Evolutionary conservation across 2,113 vertebrate genomes (phyloP), one percentile per base, ranked within the genome.

Genomic region (Perca flavescens): DNA sequence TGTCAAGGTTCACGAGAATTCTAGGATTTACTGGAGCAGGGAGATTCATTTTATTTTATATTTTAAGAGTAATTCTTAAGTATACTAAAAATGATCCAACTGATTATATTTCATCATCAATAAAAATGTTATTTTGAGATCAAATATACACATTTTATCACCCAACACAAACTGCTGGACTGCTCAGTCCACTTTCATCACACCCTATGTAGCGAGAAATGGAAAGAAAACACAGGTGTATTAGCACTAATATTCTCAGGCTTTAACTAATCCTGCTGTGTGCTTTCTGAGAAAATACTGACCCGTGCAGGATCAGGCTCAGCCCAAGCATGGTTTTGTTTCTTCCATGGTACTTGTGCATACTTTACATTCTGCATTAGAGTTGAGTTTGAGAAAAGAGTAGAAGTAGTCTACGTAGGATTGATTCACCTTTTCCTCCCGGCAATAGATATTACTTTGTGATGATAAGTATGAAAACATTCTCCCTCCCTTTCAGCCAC

Each of bases 281-380:
- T 90, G 85, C 58, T 92, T 90, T 89, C 77, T 85, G 69, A 90
- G 75, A 86, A 87, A 93, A 92, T 11, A 83, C 34, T 63, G 82
- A 79, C 79, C 66, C 7, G 54, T 82, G 83, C 83, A 28, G 72
- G 75, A 40, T 69, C 31, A 25, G 0, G 5, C 76, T 78, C 54
- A 13, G 53, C 36, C 21, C 54, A 52, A 77, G 74, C 49, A 83
- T 28, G 43, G 46, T 70, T 65, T 47, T 17, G 61, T 43, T 82
- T 73, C 61, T 63, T 43, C n/a, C 0, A 0, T 53, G 25, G 49
- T 17, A 47, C 57, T 15, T 8, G 2, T 8, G 8, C 1, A 3
- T 19, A 6, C 69, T 72, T 8, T 63, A 46, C 11, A 31, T 82
- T 70, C 22, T 21, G 15, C 19, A 3, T 74, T 14, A 70, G 50